Base-by-base conservation (phyloP, 2,888 invertebrate genomes). In the Leptinotarsa peninsularis region DNA sequence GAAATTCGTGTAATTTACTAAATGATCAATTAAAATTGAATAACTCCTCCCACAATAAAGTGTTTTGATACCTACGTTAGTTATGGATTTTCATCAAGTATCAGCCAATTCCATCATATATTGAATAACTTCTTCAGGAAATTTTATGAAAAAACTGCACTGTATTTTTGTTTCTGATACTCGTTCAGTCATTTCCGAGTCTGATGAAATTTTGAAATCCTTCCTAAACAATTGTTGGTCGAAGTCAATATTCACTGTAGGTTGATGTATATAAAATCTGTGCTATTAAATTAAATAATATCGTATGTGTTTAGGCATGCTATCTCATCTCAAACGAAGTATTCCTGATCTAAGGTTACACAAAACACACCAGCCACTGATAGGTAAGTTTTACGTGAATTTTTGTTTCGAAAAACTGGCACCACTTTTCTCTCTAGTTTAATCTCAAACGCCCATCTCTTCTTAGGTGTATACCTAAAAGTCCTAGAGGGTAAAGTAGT, bases 291-390 rank as follows among this genome's bases (percentile, higher is more conserved):
- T 80, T 77, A 80, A 79, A 81, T 84, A 84, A 82, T 76, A 73
- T 80, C 85, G 82, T 85, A 85, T 84, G 87, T 90, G 90, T 93
- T 92, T 92, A 94, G 94, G 95, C 93, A 94, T 94, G 94, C 92
- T 95, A 92, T 93, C 93, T 91, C 94, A 94, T 91, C 93, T 95
- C 91, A 94, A 94, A 93, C 92, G 94, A 92, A 95, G 95, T 92
- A 93, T 95, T 91, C 94, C 94, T 89, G 95, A 95, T 90, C 93
- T 95, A 89, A 93, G 94, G 90, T 92, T 93, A 90, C 90, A 90
- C 88, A 93, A 93, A 92, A 93, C 89, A 83, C 93, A 93, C 88
- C 93, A 93, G 90, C 93, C 93, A 87, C 91, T 93, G 86, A 92
- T 93, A 90, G 93, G 93, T 92, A 93, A 93, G 89, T 88, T 83